phyloP scores from a whole-genome alignment of 2,113 vertebrate genomes.

The Notarius lentiginosus region DNA sequence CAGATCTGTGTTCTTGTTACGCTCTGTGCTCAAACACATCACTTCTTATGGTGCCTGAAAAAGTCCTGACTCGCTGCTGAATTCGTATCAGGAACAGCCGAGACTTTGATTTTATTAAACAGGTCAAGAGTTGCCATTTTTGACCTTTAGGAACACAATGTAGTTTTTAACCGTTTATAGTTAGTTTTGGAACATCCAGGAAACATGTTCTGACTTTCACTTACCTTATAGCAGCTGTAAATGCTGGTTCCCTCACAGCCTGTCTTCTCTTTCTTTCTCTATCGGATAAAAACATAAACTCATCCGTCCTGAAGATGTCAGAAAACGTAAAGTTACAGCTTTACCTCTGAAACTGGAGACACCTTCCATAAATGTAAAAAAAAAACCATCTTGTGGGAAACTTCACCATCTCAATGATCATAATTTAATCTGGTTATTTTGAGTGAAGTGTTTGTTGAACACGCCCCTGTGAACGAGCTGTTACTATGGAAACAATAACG shows the following conservation, averaged over 20 bases:
- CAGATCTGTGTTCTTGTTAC: no score
- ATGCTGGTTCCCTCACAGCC: not conserved
- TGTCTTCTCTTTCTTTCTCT: not conserved
- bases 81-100: not conserved
- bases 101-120: not conserved
- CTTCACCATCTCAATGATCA: no score
- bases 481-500: no score
- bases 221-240: not conserved
- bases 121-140: not conserved
- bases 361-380: not conserved
- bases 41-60: not conserved
- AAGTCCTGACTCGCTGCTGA: not conserved
- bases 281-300: not conserved
- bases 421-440: no score
- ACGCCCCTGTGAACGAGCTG: no score
- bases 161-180: not conserved
- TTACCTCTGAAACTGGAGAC: not conserved
- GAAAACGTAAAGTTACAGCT: not conserved
- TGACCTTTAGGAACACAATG: not conserved
- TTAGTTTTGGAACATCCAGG: not conserved
- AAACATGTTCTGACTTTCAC: not conserved
- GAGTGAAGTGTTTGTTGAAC: no score
- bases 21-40: not conserved
- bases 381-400: no score
- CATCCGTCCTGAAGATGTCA: not conserved